These are phyloP conservation scores for Anguilla japonica DNA, from an alignment of 2,113 vertebrate species.

Conservation along the genomic window DNA sequence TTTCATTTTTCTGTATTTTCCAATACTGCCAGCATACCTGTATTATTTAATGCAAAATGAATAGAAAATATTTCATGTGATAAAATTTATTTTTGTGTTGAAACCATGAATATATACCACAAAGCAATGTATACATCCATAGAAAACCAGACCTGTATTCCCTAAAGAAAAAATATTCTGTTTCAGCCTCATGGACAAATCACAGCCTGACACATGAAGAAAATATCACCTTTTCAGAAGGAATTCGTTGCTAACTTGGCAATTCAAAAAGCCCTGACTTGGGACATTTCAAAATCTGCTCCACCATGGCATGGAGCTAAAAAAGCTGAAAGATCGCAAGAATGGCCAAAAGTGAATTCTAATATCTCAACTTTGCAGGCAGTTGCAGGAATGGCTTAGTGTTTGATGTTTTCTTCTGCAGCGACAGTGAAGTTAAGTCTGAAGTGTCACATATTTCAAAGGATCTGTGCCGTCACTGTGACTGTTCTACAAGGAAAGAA, in stretches of 20 bases:
- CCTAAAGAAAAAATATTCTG: constrained; percentile 3
- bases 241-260: constrained; percentile 21
- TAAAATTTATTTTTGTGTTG: neutral
- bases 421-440: constrained; percentile 74
- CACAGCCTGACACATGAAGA: constrained; percentile 14
- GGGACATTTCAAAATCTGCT: constrained; percentile 20
- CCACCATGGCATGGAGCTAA: constrained; percentile 29
- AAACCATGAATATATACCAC: neutral
- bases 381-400: constrained; percentile 62
- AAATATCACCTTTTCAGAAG: constrained; percentile 27
- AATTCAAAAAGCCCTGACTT: constrained; percentile 30
- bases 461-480: constrained; percentile 60
- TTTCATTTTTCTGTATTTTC: too few relatives aligned
- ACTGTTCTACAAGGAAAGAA: constrained; percentile 60
- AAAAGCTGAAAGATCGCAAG: constrained; percentile 52
- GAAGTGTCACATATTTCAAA: constrained; percentile 69
- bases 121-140: neutral
- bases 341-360: constrained; percentile 68
- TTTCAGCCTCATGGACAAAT: neutral
- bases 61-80: too few relatives aligned
- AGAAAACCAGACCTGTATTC: neutral
- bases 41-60: too few relatives aligned
- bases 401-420: constrained; percentile 64
- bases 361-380: constrained; percentile 77
- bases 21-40: too few relatives aligned